Conservation (phyloP, 2,888 invertebrate species). For the Lordiphosa fenestrarum region DNA sequence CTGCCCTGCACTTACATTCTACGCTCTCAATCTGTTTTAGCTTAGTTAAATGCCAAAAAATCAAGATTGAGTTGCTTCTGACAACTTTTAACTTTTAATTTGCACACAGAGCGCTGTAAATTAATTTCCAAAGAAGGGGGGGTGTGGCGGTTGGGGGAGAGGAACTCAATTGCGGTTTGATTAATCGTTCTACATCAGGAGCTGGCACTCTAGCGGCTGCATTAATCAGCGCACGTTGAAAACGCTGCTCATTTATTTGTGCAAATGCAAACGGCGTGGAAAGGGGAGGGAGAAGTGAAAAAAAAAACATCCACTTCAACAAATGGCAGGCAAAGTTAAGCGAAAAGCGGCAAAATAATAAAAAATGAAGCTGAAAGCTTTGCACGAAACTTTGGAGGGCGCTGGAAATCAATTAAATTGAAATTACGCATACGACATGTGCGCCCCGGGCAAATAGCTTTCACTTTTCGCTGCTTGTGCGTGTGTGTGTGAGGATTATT, state of each 20-base stretch:
- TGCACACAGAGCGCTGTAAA: conserved; percentile 44
- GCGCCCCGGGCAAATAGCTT: conserved; percentile 41
- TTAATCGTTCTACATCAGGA: conserved; percentile 50
- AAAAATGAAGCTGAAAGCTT: conserved; percentile 48
- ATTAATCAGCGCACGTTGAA: conserved; percentile 65
- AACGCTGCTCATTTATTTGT: conserved; percentile 65
- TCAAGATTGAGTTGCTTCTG: conserved; percentile 44
- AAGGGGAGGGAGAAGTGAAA: conserved; percentile 12
- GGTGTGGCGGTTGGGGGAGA: conserved; percentile 1
- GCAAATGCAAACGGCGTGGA: conserved; percentile 43
- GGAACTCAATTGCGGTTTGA: conserved; percentile 63
- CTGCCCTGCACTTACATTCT: neutral
- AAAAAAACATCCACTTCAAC: conserved; percentile 45
- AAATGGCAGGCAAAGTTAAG: conserved; percentile 61
- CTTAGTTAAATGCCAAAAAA: conserved; percentile 65
- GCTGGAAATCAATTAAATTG: conserved; percentile 65
- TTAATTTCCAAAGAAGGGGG: conserved; percentile 44
- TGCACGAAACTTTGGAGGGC: conserved; percentile 45
- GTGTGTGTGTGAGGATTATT: conserved; percentile 32
- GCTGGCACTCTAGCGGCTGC: conserved; percentile 47
- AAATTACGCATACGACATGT: conserved; percentile 71
- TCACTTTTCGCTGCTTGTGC: conserved; percentile 39
- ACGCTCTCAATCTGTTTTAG: conserved; percentile 58
- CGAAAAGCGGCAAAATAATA: conserved; percentile 5
- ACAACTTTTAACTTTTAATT: conserved; percentile 52